Percentiles rank a stretch among this genome's conserved stretches.
Conservation (phyloP, 2,113 vertebrate species). For the Rhinolophus ferrumequinum region DNA sequence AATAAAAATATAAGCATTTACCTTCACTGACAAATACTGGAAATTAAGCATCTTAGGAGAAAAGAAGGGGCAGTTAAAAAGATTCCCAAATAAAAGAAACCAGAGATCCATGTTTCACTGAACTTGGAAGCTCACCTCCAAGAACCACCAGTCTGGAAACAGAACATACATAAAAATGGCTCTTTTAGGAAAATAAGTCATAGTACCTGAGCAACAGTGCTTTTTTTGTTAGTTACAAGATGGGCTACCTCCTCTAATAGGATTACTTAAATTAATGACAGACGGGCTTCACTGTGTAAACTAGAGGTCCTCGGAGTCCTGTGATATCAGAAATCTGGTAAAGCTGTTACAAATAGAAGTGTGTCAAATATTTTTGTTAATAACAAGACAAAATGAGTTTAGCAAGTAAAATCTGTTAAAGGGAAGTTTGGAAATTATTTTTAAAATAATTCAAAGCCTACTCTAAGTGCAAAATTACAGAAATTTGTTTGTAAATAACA, state of each 20-base stretch:
- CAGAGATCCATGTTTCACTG: neutral
- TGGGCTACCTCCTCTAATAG: neutral
- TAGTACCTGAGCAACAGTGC: neutral
- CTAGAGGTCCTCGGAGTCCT: neutral
- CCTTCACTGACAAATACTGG: neutral
- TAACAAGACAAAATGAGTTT: neutral
- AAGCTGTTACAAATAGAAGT: neutral
- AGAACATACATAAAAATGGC: neutral
- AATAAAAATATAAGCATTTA: slow-evolving; percentile 15
- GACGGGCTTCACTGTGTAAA: neutral
- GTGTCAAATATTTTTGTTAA: neutral
- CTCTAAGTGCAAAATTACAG: neutral
- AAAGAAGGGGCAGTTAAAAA: neutral
- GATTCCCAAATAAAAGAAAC: neutral
- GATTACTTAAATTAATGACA: neutral
- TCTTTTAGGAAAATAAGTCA: slow-evolving; percentile 29
- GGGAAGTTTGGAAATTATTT: neutral
- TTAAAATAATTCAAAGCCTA: neutral
- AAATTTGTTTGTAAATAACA: neutral
- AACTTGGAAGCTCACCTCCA: slow-evolving; percentile 19
- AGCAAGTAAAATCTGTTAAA: slow-evolving; percentile 30
- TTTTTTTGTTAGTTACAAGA: neutral
- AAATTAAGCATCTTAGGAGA: neutral
- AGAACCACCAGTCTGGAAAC: neutral
- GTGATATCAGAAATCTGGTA: neutral